phyloP scores from a whole-genome alignment of 2,113 vertebrate species.

The Penelope pileata region DNA sequence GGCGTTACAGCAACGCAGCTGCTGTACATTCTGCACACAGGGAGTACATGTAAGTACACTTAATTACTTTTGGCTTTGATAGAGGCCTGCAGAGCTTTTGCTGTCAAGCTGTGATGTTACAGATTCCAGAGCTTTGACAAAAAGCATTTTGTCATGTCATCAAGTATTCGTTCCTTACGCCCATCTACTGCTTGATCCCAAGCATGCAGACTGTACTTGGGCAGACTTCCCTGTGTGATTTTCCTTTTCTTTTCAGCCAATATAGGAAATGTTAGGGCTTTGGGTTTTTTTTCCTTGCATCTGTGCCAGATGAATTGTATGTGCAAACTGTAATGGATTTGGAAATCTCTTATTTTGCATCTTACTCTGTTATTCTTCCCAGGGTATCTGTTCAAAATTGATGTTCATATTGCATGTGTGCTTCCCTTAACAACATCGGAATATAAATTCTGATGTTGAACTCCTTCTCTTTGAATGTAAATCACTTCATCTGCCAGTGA shows the following conservation, averaged over 20 bases:
- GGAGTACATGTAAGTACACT: conserved; percentile 93
- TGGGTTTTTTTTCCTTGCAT: background rate
- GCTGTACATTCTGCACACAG: conserved; percentile 96
- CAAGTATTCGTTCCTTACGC: background rate
- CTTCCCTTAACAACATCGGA: background rate
- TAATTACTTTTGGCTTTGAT: background rate
- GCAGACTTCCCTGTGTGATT: background rate
- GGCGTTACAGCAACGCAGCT: conserved; percentile 98
- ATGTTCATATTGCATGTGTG: background rate
- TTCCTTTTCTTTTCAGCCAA: background rate
- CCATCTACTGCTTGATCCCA: background rate
- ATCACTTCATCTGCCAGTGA: background rate
- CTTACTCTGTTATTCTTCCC: background rate
- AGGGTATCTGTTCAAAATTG: background rate
- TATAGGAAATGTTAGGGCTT: background rate
- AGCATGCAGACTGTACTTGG: background rate
- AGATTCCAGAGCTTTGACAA: background rate
- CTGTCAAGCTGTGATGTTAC: background rate
- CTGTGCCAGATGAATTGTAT: background rate
- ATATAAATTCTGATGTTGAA: background rate
- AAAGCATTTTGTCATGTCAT: background rate
- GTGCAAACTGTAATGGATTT: background rate
- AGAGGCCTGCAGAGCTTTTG: background rate
- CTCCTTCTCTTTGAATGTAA: background rate
- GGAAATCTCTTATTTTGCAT: background rate